These are phyloP conservation scores for Leptopilina syphax DNA, from an alignment of 2,888 invertebrate genomes.

Conservation along the genomic window DNA sequence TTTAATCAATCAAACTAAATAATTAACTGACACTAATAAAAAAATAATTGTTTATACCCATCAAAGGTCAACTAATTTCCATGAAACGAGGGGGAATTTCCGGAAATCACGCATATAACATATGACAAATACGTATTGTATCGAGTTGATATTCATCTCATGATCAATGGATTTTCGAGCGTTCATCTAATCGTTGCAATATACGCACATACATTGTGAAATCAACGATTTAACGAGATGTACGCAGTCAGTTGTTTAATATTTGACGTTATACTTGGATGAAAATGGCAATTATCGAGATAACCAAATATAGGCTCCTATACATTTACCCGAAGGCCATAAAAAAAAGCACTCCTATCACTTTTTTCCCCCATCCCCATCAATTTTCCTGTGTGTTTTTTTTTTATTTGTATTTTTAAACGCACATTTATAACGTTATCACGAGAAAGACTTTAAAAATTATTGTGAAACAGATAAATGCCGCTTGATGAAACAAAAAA, in stretches of 20 bases:
- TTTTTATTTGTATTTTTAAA: constrained; percentile 43
- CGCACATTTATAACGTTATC: constrained; percentile 22
- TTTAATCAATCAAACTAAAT: too few species aligned
- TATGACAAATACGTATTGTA: background rate
- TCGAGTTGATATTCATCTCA: constrained; percentile 8
- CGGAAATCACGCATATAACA: background rate
- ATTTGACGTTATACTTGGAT: constrained; percentile 65
- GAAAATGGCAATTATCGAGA: constrained; percentile 70
- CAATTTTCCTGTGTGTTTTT: too few species aligned
- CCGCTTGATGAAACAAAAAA: too few species aligned
- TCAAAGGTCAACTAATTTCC: background rate
- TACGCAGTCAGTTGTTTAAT: constrained; percentile 62
- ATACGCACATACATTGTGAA: constrained; percentile 24
- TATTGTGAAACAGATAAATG: background rate
- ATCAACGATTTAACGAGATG: constrained; percentile 58
- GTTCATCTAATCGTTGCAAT: constrained; percentile 64
- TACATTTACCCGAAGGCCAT: constrained; percentile 58
- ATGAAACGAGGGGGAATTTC: background rate
- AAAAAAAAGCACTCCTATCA: constrained; percentile 56
- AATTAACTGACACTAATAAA: too few species aligned
- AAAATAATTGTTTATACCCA: too few species aligned
- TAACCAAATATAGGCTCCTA: constrained; percentile 61
- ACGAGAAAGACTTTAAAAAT: background rate
- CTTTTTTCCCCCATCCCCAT: constrained; percentile 49
- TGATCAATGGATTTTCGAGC: constrained; percentile 64